A percentile compares a stretch with the other conserved stretches of the same genome.
Evolutionary conservation across 2,113 vertebrate genomes (phyloP).

Genomic region (Ursus arctos): DNA sequence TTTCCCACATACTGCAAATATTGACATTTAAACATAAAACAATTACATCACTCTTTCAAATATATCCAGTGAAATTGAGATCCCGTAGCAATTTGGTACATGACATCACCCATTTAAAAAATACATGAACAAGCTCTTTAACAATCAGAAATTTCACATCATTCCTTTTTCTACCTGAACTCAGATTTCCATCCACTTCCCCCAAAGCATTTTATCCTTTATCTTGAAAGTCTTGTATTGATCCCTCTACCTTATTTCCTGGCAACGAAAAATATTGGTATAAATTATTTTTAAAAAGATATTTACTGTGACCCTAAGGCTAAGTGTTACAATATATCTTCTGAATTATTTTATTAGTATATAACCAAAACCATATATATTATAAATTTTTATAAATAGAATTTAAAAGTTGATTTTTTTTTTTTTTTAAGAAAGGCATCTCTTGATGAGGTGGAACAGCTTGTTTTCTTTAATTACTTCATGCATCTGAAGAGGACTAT

Average conservation of each 20-base stretch:
- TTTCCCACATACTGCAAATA: not conserved
- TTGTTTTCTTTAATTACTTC: not conserved
- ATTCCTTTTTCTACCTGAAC: conserved; percentile 47
- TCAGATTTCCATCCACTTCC: conserved; percentile 56
- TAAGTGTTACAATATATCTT: conserved; percentile 18
- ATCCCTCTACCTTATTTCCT: conserved; percentile 3
- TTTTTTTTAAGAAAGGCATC: not conserved
- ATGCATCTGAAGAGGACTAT: not conserved
- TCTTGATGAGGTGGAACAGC: not conserved
- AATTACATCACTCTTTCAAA: conserved; percentile 44
- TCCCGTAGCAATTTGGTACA: not conserved
- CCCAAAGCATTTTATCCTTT: conserved; percentile 27
- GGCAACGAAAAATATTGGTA: conserved; percentile 17
- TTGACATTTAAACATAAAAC: conserved; percentile 38
- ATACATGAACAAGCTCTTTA: conserved; percentile 36
- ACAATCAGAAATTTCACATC: conserved; percentile 40
- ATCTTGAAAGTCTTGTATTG: conserved; percentile 51
- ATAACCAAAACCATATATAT: not conserved
- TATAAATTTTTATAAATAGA: not conserved
- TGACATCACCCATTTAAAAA: conserved; percentile 61
- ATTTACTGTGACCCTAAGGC: not conserved
- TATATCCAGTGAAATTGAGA: conserved; percentile 4
- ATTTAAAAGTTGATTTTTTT: not conserved
- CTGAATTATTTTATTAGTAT: not conserved
- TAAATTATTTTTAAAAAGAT: not conserved